Evolutionary conservation across 2,113 vertebrate species (phyloP).

Genomic region (Pitta sordida): DNA sequence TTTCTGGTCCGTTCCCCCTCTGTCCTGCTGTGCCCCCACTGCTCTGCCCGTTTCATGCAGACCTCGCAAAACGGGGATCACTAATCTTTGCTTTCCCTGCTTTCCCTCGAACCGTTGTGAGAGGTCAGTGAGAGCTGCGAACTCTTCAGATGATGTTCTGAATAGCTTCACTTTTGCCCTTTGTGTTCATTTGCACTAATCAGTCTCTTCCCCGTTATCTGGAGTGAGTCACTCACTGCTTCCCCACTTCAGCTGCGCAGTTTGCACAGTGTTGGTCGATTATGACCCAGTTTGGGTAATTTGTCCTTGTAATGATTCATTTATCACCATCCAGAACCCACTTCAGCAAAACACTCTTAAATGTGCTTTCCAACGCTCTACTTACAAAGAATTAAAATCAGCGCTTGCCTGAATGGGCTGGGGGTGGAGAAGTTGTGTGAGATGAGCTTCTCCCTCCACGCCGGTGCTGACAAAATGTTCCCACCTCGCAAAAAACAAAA

Average conservation of each 20-base stretch:
- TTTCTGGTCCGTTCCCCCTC: not conserved
- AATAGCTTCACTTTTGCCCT: not conserved
- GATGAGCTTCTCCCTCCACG: not conserved
- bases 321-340: slow-evolving; percentile 34
- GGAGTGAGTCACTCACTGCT: not conserved
- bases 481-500: not conserved
- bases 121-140: not conserved
- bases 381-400: slow-evolving; percentile 8
- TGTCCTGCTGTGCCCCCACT: fast-evolving
- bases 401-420: not conserved
- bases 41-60: fast-evolving
- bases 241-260: not conserved
- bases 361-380: not conserved
- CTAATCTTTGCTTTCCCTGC: not conserved
- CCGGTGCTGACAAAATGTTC: not conserved
- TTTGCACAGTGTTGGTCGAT: not conserved
- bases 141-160: not conserved
- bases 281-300: slow-evolving; percentile 27
- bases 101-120: not conserved
- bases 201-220: not conserved
- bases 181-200: not conserved
- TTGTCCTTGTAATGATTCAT: slow-evolving; percentile 26
- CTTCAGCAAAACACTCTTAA: slow-evolving; percentile 29
- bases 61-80: not conserved
- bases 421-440: not conserved